phyloP scores from a whole-genome alignment of 2,797 vertebrate species.

The Alosa sapidissima region DNA sequence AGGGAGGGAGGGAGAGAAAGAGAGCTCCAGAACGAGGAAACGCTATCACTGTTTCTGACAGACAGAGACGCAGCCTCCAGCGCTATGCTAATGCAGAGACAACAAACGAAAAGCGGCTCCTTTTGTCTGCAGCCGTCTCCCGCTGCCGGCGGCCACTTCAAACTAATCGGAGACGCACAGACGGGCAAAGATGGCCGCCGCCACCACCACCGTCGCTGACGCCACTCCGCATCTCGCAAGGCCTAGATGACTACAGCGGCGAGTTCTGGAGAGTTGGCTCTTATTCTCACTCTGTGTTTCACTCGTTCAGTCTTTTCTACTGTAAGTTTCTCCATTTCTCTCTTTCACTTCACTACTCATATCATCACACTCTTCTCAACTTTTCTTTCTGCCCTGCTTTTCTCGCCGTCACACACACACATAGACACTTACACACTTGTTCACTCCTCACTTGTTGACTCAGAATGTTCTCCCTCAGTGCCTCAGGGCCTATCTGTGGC shows the following conservation, averaged over 20 bases:
- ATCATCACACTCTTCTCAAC: no score
- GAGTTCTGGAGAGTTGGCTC: not conserved
- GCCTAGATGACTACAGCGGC: not conserved
- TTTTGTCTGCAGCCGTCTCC: not conserved
- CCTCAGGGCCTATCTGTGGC: no score
- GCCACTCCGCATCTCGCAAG: not conserved
- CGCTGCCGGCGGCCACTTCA: not conserved
- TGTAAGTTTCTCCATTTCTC: no score
- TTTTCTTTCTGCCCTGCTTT: no score
- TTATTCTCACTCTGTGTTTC: not conserved
- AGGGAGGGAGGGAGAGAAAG: not conserved
- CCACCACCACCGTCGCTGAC: not conserved
- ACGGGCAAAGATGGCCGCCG: not conserved
- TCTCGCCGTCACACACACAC: no score
- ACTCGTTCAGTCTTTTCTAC: no score
- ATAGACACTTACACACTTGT: not conserved
- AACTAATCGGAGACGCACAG: not conserved
- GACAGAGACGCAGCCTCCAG: not conserved
- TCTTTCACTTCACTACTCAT: no score
- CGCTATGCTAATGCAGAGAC: slow-evolving; percentile 4
- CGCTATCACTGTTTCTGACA: slow-evolving; percentile 13
- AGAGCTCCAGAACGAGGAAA: not conserved
- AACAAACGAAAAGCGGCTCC: not conserved
- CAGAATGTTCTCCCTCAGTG: no score
- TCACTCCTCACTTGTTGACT: not conserved